phyloP scores from a whole-genome alignment of 1,140 invertebrate genomes.

The Drosophila nigromelanica region DNA sequence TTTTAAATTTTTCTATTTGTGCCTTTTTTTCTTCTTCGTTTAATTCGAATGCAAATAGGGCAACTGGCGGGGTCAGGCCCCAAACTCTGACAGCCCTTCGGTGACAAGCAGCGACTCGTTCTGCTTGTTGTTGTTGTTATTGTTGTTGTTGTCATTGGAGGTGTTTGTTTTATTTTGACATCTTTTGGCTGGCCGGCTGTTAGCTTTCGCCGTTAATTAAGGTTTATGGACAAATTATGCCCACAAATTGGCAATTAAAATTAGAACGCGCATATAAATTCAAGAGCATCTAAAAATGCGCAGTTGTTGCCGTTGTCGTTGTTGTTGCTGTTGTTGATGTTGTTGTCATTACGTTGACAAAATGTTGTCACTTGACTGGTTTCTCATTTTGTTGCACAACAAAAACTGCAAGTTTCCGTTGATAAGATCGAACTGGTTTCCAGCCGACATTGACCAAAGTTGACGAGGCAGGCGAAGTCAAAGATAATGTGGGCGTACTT shows the following conservation, averaged over 20 bases:
- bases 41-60: slow-evolving; percentile 76
- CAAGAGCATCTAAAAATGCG: slow-evolving; percentile 49
- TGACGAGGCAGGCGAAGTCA: neutral
- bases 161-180: slow-evolving; percentile 82
- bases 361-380: slow-evolving; percentile 75
- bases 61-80: slow-evolving; percentile 40
- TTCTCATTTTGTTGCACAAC: slow-evolving; percentile 45
- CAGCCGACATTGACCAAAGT: slow-evolving; percentile 13
- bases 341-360: slow-evolving; percentile 49
- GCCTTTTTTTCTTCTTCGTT: slow-evolving; percentile 37
- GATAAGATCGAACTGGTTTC: slow-evolving; percentile 47
- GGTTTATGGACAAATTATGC: slow-evolving; percentile 81
- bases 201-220: slow-evolving; percentile 80
- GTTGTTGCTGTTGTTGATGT: slow-evolving; percentile 5
- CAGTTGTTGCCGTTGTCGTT: neutral
- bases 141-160: slow-evolving; percentile 43
- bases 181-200: slow-evolving; percentile 65
- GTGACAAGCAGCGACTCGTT: slow-evolving; percentile 20
- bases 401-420: slow-evolving; percentile 41
- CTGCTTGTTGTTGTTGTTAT: slow-evolving; percentile 19
- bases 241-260: slow-evolving; percentile 83
- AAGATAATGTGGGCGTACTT: slow-evolving; percentile 36
- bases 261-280: slow-evolving; percentile 81
- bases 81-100: slow-evolving; percentile 23
- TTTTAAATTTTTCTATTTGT: slow-evolving; percentile 2